phyloP scores from a whole-genome alignment of 1,140 invertebrate species.

The Parapsyche elsis region DNA sequence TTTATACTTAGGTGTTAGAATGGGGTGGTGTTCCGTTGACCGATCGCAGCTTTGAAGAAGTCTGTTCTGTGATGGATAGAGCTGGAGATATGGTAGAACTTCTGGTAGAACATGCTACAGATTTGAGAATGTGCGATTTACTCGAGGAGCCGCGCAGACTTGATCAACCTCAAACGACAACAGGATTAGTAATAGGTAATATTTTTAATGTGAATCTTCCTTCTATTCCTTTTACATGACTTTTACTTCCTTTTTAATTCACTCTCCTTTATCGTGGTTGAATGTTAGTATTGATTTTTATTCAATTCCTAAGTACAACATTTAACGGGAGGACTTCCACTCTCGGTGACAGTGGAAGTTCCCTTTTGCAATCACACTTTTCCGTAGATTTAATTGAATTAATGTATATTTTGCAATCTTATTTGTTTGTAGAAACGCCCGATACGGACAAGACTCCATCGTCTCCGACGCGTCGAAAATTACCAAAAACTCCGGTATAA shows the following conservation, averaged over 20 bases:
- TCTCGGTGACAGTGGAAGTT: not conserved
- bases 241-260: too few relatives aligned
- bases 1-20: constrained; percentile 73
- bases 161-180: constrained; percentile 61
- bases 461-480: constrained; percentile 89
- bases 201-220: not conserved
- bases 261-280: too few relatives aligned
- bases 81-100: constrained; percentile 86
- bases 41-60: constrained; percentile 92
- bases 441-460: constrained; percentile 84
- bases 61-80: constrained; percentile 83
- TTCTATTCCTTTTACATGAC: not conserved
- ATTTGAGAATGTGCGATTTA: constrained; percentile 76
- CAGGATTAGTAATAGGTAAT: constrained; percentile 59
- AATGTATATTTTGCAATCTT: too few relatives aligned
- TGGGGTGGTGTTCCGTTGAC: constrained; percentile 87
- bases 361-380: too few relatives aligned
- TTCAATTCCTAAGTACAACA: not conserved
- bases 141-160: constrained; percentile 68
- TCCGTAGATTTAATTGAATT: too few relatives aligned
- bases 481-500: constrained; percentile 95
- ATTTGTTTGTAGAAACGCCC: constrained; percentile 55
- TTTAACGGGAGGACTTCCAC: not conserved
- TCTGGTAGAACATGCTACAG: constrained; percentile 80
- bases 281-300: too few relatives aligned